Conservation (phyloP, 2,113 vertebrate genomes). For the Clarias batrachus region DNA sequence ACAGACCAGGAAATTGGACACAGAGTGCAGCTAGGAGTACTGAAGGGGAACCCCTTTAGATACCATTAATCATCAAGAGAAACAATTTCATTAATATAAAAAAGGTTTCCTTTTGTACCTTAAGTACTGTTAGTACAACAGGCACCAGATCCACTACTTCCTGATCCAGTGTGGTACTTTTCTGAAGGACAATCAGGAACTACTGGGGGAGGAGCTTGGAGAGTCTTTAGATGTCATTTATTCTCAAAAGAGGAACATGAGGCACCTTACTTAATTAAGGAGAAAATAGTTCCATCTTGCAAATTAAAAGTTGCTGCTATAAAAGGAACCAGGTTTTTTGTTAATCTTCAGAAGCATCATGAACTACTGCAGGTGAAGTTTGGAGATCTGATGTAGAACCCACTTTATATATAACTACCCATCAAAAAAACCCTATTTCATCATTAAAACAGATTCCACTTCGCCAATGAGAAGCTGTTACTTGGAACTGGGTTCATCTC, state of each 20-base stretch:
- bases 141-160: not conserved
- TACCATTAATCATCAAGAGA: not conserved
- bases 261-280: not conserved
- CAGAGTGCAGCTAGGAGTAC: not conserved
- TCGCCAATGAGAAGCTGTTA: not conserved
- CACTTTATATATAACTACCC: too few species aligned
- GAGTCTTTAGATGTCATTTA: not conserved
- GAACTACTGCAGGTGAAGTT: not conserved
- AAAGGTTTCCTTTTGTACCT: not conserved
- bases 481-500: not conserved
- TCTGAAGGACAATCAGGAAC: not conserved
- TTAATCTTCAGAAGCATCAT: not conserved
- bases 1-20: not conserved
- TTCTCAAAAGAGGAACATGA: not conserved
- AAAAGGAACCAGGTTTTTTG: not conserved
- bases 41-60: not conserved
- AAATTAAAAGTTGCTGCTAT: not conserved
- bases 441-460: too few species aligned
- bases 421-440: too few species aligned
- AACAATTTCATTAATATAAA: not conserved
- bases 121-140: not conserved
- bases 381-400: not conserved
- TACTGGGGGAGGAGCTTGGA: not conserved
- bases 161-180: not conserved
- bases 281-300: not conserved